Conservation (phyloP, 2,797 vertebrate species). For the Lemur catta region DNA sequence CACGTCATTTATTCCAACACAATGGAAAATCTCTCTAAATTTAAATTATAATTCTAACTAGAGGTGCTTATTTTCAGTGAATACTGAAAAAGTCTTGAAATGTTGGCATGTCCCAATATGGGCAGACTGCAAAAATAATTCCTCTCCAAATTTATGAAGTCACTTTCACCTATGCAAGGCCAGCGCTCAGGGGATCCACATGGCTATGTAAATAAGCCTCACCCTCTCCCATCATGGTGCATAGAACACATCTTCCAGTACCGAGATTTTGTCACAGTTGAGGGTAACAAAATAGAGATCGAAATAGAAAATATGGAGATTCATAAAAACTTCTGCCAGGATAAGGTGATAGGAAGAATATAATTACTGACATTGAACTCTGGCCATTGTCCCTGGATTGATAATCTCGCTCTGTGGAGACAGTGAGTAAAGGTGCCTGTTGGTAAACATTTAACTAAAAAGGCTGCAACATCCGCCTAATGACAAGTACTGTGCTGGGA, state of each 20-base stretch:
- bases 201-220: background rate
- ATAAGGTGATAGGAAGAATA: background rate
- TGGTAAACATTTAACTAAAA: slow-evolving; percentile 18
- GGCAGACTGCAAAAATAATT: background rate
- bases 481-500: background rate
- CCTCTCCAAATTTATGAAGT: background rate
- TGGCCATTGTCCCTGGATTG: background rate
- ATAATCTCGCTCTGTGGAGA: background rate
- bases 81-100: slow-evolving; percentile 5
- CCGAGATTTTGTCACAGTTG: rapidly evolving
- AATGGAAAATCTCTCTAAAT: slow-evolving; percentile 46
- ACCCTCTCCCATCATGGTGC: rapidly evolving
- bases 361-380: background rate
- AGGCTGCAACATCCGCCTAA: background rate
- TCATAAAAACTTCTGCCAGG: background rate
- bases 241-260: background rate
- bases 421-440: background rate
- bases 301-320: background rate
- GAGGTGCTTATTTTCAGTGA: background rate
- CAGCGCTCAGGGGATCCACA: background rate
- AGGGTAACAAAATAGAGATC: background rate
- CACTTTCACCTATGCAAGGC: background rate
- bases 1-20: slow-evolving; percentile 9
- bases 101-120: background rate
- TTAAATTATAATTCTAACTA: slow-evolving; percentile 52